These are phyloP conservation scores for Scyliorhinus canicula DNA, from an alignment of 2,797 vertebrate genomes.

Conservation along the genomic window DNA sequence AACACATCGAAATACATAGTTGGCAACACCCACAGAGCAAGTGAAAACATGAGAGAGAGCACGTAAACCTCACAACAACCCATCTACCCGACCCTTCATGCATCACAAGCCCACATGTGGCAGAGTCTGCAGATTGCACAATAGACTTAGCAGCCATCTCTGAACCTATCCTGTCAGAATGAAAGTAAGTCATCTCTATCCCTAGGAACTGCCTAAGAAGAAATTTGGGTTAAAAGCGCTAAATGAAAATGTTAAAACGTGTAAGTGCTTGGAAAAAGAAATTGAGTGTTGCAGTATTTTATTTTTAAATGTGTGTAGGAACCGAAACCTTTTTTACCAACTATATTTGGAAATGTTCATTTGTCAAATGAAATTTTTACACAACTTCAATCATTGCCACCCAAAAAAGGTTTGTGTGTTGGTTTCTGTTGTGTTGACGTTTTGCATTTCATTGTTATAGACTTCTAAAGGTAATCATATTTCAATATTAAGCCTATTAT, in stretches of 20 bases:
- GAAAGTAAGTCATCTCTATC: too few relatives aligned
- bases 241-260: neutral
- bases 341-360: neutral
- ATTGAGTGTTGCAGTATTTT: neutral
- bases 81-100: neutral
- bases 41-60: too few relatives aligned
- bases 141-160: neutral
- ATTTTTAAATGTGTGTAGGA: too few relatives aligned
- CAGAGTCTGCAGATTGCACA: neutral
- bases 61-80: too few relatives aligned
- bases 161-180: neutral
- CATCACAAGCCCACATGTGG: too few relatives aligned
- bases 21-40: too few relatives aligned
- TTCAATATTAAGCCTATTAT: neutral
- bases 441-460: neutral
- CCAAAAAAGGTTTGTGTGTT: neutral
- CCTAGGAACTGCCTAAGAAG: neutral
- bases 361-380: neutral
- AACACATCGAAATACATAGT: too few relatives aligned
- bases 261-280: neutral
- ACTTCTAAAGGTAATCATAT: neutral
- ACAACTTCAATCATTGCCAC: neutral
- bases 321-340: neutral
- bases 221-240: neutral
- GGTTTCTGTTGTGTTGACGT: neutral